A percentile compares a stretch with the other conserved stretches of the same genome.
Conservation (phyloP, 2,888 invertebrate genomes). For the Sarcophaga caerulescens region DNA sequence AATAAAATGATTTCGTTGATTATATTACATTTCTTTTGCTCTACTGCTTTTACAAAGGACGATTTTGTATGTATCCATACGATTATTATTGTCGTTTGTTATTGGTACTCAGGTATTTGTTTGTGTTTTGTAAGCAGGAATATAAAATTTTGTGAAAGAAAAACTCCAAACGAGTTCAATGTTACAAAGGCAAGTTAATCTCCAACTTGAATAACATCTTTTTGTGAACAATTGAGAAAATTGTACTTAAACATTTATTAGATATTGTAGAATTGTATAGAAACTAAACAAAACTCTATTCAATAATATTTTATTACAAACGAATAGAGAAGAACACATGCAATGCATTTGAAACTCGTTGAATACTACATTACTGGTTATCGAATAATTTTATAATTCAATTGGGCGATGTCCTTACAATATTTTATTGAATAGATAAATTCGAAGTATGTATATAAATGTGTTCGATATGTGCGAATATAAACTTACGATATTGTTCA, state of each 20-base stretch:
- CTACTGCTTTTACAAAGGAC: conserved; percentile 25
- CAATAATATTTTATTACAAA: conserved; percentile 9
- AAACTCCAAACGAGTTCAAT: conserved; percentile 23
- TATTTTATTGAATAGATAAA: background rate
- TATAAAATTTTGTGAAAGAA: conserved; percentile 13
- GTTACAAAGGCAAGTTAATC: conserved; percentile 32
- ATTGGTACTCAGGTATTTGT: conserved; percentile 12
- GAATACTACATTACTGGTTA: conserved; percentile 19
- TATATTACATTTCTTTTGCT: background rate
- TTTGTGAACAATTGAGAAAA: conserved; percentile 40
- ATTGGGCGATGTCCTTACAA: conserved; percentile 5
- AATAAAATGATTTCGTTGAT: conserved; percentile 56
- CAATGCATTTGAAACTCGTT: background rate
- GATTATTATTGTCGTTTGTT: conserved; percentile 64
- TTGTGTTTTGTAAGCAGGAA: conserved; percentile 37
- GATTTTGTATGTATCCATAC: conserved; percentile 57
- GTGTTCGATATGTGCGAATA: background rate
- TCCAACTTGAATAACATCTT: conserved; percentile 25
- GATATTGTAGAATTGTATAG: conserved; percentile 1
- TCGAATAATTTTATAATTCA: conserved; percentile 51
- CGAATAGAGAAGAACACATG: background rate
- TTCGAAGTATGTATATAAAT: background rate
- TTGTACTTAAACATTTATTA: conserved; percentile 54
- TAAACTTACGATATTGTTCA: no score
- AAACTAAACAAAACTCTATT: conserved; percentile 21